Conservation (phyloP, 2,797 vertebrate genomes). For the Xyrichtys novacula region DNA sequence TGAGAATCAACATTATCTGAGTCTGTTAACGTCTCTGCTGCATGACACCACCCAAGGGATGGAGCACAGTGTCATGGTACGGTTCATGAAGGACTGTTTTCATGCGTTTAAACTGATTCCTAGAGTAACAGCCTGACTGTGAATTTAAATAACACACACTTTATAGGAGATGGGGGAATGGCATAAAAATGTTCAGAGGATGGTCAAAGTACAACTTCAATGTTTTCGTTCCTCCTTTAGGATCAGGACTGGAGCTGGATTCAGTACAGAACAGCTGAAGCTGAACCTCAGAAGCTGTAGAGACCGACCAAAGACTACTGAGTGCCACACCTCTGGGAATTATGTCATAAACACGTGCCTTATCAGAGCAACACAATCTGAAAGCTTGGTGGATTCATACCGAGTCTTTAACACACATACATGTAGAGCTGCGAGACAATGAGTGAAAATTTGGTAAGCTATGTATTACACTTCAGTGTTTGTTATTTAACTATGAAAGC, state of each 20-base stretch:
- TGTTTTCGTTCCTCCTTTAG: conserved; percentile 58
- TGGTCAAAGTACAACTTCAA: neutral
- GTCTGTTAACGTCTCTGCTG: conserved; percentile 91
- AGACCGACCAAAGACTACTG: conserved; percentile 34
- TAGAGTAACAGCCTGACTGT: neutral
- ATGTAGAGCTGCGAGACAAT: conserved; percentile 41
- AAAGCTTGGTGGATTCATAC: conserved; percentile 35
- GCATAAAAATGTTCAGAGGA: neutral
- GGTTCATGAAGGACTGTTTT: conserved; percentile 34
- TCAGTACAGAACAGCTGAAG: conserved; percentile 67
- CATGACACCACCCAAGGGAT: conserved; percentile 89
- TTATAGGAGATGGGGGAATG: neutral
- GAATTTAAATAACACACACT: neutral
- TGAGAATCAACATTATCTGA: conserved; percentile 93
- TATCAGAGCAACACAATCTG: conserved; percentile 36
- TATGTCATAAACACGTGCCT: conserved; percentile 47
- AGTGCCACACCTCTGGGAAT: conserved; percentile 2
- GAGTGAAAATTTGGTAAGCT: conserved; percentile 31
- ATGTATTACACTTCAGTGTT: conserved; percentile 48
- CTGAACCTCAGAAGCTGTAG: conserved; percentile 63
- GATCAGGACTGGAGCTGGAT: conserved; percentile 88
- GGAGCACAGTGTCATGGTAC: conserved; percentile 88
- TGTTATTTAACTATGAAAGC: conserved; percentile 30
- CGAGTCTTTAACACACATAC: conserved; percentile 36
- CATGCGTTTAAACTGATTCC: neutral